A percentile compares a stretch with the other conserved stretches of the same genome.
Evolutionary conservation across 2,113 vertebrate species (phyloP).

Genomic region (Pygoscelis adeliae): DNA sequence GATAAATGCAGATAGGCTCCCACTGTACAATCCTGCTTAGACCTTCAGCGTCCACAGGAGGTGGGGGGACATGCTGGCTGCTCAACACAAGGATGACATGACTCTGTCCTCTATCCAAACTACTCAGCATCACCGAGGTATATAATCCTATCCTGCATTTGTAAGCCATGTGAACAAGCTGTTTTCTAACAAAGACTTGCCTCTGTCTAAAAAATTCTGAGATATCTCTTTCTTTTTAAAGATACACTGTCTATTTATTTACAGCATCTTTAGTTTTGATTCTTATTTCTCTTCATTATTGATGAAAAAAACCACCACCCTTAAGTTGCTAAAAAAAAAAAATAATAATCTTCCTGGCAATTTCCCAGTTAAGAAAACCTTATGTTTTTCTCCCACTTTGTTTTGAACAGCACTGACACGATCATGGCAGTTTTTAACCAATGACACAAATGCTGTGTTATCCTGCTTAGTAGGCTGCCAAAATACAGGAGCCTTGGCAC

Average conservation of each 20-base stretch:
- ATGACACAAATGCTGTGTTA: background rate
- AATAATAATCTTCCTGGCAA: background rate
- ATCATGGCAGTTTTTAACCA: background rate
- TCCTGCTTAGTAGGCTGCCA: background rate
- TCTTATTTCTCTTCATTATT: background rate
- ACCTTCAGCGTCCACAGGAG: background rate
- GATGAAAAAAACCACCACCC: background rate
- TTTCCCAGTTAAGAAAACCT: background rate
- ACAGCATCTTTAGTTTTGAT: background rate
- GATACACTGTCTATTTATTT: background rate
- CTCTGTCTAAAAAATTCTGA: background rate
- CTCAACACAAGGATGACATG: background rate
- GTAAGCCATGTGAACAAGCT: background rate
- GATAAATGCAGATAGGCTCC: background rate
- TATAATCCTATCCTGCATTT: background rate
- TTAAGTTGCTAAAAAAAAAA: background rate
- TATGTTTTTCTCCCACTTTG: conserved; percentile 16
- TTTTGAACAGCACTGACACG: background rate
- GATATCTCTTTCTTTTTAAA: conserved; percentile 33
- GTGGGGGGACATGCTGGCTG: background rate
- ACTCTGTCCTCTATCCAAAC: background rate
- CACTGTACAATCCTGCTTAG: background rate
- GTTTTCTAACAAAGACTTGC: background rate
- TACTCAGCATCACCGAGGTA: background rate
- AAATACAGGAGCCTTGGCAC: background rate